Evolutionary conservation across 2,113 vertebrate genomes (phyloP).

Genomic region (Macrotus californicus): DNA sequence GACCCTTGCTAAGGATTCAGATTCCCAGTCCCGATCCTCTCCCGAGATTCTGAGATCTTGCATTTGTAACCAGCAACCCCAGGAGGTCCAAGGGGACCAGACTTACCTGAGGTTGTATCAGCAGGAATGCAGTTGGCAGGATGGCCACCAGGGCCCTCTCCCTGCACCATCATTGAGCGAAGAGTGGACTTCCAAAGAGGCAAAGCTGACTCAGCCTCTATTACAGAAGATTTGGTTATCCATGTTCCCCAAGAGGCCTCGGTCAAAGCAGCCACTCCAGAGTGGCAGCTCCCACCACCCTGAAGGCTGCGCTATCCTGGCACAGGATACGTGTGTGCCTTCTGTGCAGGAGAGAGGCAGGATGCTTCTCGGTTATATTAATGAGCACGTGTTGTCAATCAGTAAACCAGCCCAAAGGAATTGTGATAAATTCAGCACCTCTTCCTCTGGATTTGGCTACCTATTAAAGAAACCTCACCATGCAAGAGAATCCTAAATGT

Average conservation of each 20-base stretch:
- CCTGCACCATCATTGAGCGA: neutral
- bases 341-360: neutral
- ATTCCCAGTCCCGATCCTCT: neutral
- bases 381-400: neutral
- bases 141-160: neutral
- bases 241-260: neutral
- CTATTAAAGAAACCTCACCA: neutral
- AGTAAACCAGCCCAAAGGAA: neutral
- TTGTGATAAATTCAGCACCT: conserved; percentile 2
- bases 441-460: neutral
- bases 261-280: neutral
- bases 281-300: neutral
- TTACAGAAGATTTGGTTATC: neutral
- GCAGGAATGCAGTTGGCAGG: neutral
- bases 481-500: neutral
- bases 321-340: neutral
- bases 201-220: neutral
- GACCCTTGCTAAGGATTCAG: neutral
- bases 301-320: neutral
- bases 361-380: neutral
- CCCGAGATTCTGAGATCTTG: neutral
- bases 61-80: neutral
- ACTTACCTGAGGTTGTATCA: neutral
- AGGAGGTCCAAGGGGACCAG: neutral
- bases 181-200: neutral